Conservation (phyloP, 2,888 invertebrate genomes). For the Criorhina ranunculi region DNA sequence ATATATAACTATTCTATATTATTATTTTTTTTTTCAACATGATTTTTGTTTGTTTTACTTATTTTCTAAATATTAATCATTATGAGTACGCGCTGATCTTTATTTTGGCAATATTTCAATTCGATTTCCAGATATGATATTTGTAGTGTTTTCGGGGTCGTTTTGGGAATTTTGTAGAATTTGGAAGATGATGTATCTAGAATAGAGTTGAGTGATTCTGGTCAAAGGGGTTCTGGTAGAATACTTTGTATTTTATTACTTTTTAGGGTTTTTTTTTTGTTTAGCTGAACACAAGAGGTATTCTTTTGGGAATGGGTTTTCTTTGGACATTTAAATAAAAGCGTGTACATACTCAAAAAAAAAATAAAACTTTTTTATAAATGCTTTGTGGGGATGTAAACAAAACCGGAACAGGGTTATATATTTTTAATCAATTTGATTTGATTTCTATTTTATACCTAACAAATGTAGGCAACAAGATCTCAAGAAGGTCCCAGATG, state of each 20-base stretch:
- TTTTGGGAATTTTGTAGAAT: conserved; percentile 74
- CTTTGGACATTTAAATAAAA: too few relatives aligned
- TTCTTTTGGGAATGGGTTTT: conserved; percentile 44
- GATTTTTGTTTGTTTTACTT: conserved; percentile 28
- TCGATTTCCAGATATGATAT: conserved; percentile 70
- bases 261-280: conserved; percentile 5
- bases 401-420: too few relatives aligned
- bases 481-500: too few relatives aligned
- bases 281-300: conserved; percentile 15
- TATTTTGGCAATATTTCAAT: conserved; percentile 63
- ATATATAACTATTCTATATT: conserved; percentile 5
- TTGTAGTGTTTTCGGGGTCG: conserved; percentile 69
- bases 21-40: conserved; percentile 30
- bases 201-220: conserved; percentile 67
- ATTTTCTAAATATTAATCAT: conserved; percentile 45
- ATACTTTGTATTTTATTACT: conserved; percentile 49
- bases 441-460: too few relatives aligned
- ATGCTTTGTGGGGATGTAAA: too few relatives aligned
- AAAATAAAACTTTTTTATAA: too few relatives aligned
- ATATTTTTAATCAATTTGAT: too few relatives aligned
- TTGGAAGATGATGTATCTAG: conserved; percentile 76
- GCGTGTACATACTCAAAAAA: too few relatives aligned
- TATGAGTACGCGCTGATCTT: conserved; percentile 50
- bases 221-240: conserved; percentile 45
- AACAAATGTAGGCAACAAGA: too few relatives aligned